phyloP scores from a whole-genome alignment of 2,888 invertebrate genomes.

The Aethes cnicana region DNA sequence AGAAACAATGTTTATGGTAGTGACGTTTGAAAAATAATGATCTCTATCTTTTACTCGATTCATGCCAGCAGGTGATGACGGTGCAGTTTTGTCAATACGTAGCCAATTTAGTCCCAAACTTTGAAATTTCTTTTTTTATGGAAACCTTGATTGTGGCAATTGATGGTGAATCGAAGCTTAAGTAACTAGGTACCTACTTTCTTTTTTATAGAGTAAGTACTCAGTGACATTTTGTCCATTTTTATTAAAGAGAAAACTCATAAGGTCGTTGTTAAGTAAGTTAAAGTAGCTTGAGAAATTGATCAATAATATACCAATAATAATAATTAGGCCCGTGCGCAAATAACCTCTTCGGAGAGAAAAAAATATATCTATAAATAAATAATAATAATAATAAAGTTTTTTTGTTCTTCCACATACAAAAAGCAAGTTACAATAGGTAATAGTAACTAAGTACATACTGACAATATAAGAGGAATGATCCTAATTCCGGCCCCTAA shows the following conservation, averaged over 20 bases:
- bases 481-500: too few relatives aligned
- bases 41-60: conserved; percentile 27
- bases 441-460: too few relatives aligned
- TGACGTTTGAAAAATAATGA: conserved; percentile 33
- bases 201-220: conserved; percentile 1
- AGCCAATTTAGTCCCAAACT: conserved; percentile 38
- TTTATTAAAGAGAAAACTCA: conserved; percentile 10
- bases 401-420: too few relatives aligned
- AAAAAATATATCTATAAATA: too few relatives aligned
- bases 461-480: too few relatives aligned
- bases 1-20: conserved; percentile 13
- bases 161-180: conserved; percentile 14
- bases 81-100: conserved; percentile 34
- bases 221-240: conserved; percentile 12
- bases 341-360: too few relatives aligned
- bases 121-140: conserved; percentile 36
- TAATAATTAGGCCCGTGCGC: too few relatives aligned
- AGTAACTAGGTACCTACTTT: conserved; percentile 18
- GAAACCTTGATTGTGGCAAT: conserved; percentile 33
- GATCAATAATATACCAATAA: too few relatives aligned
- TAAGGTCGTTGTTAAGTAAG: too few relatives aligned
- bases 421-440: too few relatives aligned
- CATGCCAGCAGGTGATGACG: conserved; percentile 41
- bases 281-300: too few relatives aligned
- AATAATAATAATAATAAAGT: too few relatives aligned